Evolutionary conservation across 2,888 invertebrate species (phyloP), one percentile per base, ranked within the genome.

Genomic region (Dryadula phaetusa): DNA sequence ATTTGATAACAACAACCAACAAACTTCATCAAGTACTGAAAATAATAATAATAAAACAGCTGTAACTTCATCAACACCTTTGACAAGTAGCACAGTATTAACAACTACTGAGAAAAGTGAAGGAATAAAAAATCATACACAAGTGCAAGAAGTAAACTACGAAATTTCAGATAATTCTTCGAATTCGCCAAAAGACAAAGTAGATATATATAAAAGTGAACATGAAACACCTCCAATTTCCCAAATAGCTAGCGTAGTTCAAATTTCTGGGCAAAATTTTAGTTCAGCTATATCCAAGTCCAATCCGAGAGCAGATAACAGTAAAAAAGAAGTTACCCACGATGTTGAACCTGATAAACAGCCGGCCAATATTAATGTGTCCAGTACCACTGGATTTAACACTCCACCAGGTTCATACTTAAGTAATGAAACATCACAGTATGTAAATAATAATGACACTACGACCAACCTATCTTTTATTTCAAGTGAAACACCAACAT

Each of bases 61-160:
- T 42, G 7, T 16, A 16, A 28, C n/a, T 10, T 49, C 49, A 16
- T 12, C 14, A 37, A n/a, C 54, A 4, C 37, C 20, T 54, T 20
- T 14, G 7, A 5, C 5, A 22, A n/a, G 14, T 54, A 37, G 16
- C 12, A 37, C 54, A 8, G 10, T 8, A 54, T 34, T 4, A 37
- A 37, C 14, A 8, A 22, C n/a, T 37, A n/a, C 37, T n/a, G 54
- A 54, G 34, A 54, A 32, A 54, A 54, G 20, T 54, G 37, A 37
- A 2, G 37, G 37, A 37, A 22, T 14, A 37, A n/a, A 20, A 22
- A 54, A 37, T 7, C 34, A 22, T 20, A 54, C 37, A 2, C 1
- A 54, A 22, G 8, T 22, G 3, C 20, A 20, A n/a, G 7, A 14
- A 2, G 12, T 7, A 22, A 20, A 18, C 14, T 20, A n/a, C 22